phyloP scores from a whole-genome alignment of 2,888 invertebrate species.

The Ganaspis brasiliensis region DNA sequence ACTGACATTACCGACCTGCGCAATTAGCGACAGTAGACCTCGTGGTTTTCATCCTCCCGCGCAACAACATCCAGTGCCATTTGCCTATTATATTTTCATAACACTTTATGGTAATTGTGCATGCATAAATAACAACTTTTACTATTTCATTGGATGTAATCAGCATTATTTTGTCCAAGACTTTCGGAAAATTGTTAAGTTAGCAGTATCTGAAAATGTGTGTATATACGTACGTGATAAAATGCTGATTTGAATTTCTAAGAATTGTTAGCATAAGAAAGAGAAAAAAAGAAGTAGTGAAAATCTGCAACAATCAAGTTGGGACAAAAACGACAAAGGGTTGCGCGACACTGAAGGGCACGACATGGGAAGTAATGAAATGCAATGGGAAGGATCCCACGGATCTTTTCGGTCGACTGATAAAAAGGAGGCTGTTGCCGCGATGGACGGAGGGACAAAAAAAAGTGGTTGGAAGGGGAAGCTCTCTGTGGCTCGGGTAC shows the following conservation, averaged over 20 bases:
- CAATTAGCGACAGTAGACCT: not conserved
- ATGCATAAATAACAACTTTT: too few relatives aligned
- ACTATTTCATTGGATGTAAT: too few relatives aligned
- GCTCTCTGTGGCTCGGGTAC: slow-evolving; percentile 45
- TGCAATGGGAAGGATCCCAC: slow-evolving; percentile 63
- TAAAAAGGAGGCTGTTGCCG: slow-evolving; percentile 72
- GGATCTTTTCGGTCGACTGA: slow-evolving; percentile 73
- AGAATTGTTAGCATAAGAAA: not conserved
- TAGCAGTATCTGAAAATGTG: not conserved
- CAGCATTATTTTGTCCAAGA: too few relatives aligned
- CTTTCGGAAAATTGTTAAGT: not conserved
- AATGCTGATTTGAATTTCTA: not conserved
- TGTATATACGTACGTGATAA: slow-evolving; percentile 2
- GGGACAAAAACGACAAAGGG: not conserved
- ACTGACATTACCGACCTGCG: slow-evolving; percentile 21
- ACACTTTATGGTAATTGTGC: not conserved
- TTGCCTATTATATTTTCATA: not conserved
- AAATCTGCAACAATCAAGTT: not conserved
- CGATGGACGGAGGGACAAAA: slow-evolving; percentile 67
- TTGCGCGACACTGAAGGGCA: not conserved
- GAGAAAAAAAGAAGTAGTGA: not conserved
- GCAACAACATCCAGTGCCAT: not conserved
- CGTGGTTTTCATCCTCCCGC: slow-evolving; percentile 22
- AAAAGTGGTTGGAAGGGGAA: slow-evolving; percentile 68
- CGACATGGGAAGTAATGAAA: not conserved